Evolutionary conservation across 2,797 vertebrate genomes (phyloP), one percentile per base, ranked within the genome.

Genomic region (Lophotriccus pileatus): DNA sequence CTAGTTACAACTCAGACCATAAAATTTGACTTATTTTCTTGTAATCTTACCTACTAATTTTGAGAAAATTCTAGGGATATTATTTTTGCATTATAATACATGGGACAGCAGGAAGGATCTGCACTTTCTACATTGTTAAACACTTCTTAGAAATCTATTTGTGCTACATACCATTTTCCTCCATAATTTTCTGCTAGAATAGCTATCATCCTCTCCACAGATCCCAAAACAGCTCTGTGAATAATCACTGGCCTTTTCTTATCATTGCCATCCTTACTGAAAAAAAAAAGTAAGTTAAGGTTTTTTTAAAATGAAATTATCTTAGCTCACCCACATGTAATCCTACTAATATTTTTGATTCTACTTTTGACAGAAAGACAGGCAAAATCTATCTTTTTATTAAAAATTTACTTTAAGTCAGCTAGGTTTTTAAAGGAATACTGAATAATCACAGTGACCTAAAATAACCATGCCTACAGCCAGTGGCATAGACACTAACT

Each of bases 171-270:
- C 99, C 99, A 99, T 98, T 99, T 99, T 20, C 99, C 99, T 28
- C 98, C 98, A 25, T 98, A 99, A 97, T 99, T 99, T 97, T 99
- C 99, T 4, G 98, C 98, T 67, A 99, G 98, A 95, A 99, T 99
- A 91, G 99, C 99, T 59, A 99, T 98, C 99, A 99, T 99, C 90
- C 99, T 98, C 97, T 99, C 99, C 94, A 99, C 98, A 3, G 99
- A 99, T 64, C 99, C 99, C 97, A 99, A 50, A 93, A 99, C 97
- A 84, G 99, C 99, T n/a, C 99, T 98, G 70, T 99, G 99, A 97
- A 99, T 99, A 96, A 99, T 99, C 94, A 99, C 99, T 6, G 99
- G 99, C 30, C 98, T 98, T 41, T 94, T 98, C 97, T 98, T 98
- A 95, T 99, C 99, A 63, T 99, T 98, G 0, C 99, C 97, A 63